Evolutionary conservation across 2,888 invertebrate species (phyloP).

Genomic region (Drosophila buzzatii): DNA sequence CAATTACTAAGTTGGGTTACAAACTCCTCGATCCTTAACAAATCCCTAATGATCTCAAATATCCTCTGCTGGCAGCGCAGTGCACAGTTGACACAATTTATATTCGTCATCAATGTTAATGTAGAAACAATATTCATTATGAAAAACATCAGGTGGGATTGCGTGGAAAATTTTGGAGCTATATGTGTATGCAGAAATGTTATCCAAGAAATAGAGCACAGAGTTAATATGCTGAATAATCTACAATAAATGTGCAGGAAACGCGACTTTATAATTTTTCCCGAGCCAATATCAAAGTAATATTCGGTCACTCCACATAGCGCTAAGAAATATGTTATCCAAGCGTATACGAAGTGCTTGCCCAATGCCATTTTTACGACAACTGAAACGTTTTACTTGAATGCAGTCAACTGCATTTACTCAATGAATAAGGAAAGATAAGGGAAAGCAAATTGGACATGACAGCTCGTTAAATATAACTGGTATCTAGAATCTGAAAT

Average conservation of each 20-base stretch:
- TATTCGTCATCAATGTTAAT: background rate
- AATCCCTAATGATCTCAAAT: background rate
- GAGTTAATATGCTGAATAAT: background rate
- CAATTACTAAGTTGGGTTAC: background rate
- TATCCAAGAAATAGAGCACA: background rate
- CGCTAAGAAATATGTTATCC: slow-evolving; percentile 8
- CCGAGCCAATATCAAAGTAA: slow-evolving; percentile 7
- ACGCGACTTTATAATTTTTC: slow-evolving; percentile 9
- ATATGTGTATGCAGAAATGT: background rate
- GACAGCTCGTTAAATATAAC: slow-evolving; percentile 5
- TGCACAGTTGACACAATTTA: accelerated
- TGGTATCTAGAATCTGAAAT: background rate
- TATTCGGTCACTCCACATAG: slow-evolving; percentile 5
- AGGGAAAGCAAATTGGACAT: background rate
- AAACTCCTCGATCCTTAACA: slow-evolving; percentile 6
- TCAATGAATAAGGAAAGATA: background rate
- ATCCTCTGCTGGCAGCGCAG: slow-evolving; percentile 23
- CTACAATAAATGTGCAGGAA: background rate
- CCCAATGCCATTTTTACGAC: slow-evolving; percentile 1
- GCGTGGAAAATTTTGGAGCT: background rate
- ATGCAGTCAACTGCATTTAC: background rate
- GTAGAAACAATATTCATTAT: no score
- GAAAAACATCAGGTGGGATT: background rate
- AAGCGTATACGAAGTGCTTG: slow-evolving; percentile 12
- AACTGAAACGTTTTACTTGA: background rate